phyloP scores from a whole-genome alignment of 37 sponge, comb jelly and placozoan species.

The Diacarnus erythraeanus region DNA sequence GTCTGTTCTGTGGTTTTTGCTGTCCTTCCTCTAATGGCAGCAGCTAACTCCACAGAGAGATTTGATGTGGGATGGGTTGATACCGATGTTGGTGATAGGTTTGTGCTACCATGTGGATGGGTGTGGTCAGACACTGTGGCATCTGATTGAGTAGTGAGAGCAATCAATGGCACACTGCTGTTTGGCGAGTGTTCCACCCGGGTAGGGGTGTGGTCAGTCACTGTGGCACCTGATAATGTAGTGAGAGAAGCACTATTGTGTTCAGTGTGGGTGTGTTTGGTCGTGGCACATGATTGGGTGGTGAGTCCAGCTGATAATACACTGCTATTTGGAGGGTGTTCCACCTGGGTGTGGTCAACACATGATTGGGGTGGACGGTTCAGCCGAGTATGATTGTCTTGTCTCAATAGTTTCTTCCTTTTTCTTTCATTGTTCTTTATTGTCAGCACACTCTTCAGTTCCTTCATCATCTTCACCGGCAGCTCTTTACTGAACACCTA shows the following conservation, averaged over 20 bases:
- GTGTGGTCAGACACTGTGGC: too few species aligned
- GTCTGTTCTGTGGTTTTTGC: neutral
- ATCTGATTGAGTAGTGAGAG: too few species aligned
- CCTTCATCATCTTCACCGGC: slow-evolving; percentile 24
- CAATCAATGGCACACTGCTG: too few species aligned
- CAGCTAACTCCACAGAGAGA: neutral
- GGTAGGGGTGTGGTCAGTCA: too few species aligned
- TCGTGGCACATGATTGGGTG: too few species aligned
- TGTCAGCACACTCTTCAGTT: slow-evolving; percentile 42
- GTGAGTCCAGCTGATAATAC: too few species aligned
- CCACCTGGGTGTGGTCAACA: neutral
- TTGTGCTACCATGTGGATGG: too few species aligned
- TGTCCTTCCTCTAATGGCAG: neutral
- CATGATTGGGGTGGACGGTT: neutral
- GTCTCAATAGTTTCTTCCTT: slow-evolving; percentile 27
- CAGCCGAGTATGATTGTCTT: neutral
- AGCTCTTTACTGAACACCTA: neutral
- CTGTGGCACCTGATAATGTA: too few species aligned
- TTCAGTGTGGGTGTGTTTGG: too few species aligned
- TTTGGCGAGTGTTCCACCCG: too few species aligned
- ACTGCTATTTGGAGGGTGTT: too few species aligned
- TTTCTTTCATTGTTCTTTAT: slow-evolving; percentile 24
- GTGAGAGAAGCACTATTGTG: too few species aligned
- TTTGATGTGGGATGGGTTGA: neutral
- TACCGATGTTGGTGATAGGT: neutral